Evolutionary conservation across 2,888 invertebrate species (phyloP), one percentile per base, ranked within the genome.

Genomic region (Clunio marinus): DNA sequence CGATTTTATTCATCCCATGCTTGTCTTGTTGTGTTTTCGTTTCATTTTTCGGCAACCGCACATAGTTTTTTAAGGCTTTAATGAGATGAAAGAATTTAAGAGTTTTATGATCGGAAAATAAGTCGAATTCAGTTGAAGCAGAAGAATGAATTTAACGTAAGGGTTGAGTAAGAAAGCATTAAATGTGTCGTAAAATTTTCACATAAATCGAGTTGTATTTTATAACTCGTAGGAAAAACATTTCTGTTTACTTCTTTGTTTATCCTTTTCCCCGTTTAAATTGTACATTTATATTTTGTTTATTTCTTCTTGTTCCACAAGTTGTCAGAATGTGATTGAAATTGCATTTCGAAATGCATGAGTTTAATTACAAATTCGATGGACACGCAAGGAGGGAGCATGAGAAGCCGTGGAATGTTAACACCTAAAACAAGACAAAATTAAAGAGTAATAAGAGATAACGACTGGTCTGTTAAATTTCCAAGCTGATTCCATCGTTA

Each of bases 21-120:
- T 41, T 15, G 41, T n/a, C n/a, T 51, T 51, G 51, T 13, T 51
- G 51, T 22, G 17, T 3, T 51, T 17, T 13, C 35, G 5, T 32
- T 32, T 32, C 35, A 13, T 32, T 32, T 32, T 32, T 32, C 35
- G 7, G 35, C 13, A 8, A 8, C 13, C 22, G 20, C 51, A 22
- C 51, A 51, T 51, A 51, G 51, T 51, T 51, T 51, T 51, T 51
- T 51, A 2, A 22, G 51, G 22, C 51, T 51, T 51, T 51, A 51
- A 51, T 51, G 22, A 51, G 51, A 51, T 22, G 51, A 51, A 51
- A 51, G 13, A 51, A 51, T 20, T 51, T 17, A 2, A 51, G 51
- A 51, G 17, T 51, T 51, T 51, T 4, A 51, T 51, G 51, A n/a
- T 13, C 22, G 7, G 10, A 51, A 51, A 51, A 22, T 51, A 22